These are phyloP conservation scores for Eptatretus atami DNA, from an alignment of 2,797 vertebrate species.

Conservation along the genomic window DNA sequence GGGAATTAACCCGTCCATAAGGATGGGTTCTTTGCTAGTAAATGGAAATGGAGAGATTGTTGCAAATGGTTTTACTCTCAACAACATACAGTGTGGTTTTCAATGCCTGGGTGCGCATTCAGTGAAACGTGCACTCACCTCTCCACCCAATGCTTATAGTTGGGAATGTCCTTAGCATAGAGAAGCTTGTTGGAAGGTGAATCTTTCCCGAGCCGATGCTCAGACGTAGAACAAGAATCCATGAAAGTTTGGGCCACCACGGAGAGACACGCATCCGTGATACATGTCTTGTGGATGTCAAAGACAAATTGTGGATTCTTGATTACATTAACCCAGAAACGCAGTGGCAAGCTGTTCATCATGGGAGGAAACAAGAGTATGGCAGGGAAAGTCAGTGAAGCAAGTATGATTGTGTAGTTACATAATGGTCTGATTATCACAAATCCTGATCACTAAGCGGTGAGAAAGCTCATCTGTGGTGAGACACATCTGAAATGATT, in stretches of 20 bases:
- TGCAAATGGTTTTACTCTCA: no score
- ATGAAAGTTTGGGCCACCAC: conserved; percentile 96
- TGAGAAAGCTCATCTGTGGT: no score
- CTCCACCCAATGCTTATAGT: conserved; percentile 96
- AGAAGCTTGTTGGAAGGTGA: conserved; percentile 86
- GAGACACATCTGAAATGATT: no score
- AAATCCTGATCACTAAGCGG: no score
- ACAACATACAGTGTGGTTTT: no score
- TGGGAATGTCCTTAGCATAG: conserved; percentile 73
- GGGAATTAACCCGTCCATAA: no score
- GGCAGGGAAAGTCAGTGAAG: no score
- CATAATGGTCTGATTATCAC: conserved; percentile 8
- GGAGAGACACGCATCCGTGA: conserved; percentile 68
- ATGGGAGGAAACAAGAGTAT: neutral
- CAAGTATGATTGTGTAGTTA: no score
- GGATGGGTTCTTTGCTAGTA: no score
- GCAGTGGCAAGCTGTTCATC: conserved; percentile 45
- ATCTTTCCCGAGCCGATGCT: conserved; percentile 81
- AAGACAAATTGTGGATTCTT: conserved; percentile 95
- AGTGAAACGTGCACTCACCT: conserved; percentile 22
- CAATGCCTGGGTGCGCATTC: no score
- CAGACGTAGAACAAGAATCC: conserved; percentile 88
- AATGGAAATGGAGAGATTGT: no score
- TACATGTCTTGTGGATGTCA: conserved; percentile 90
- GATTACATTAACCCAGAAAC: conserved; percentile 97